Evolutionary conservation across 1,140 invertebrate species (phyloP).

Genomic region (Lamellibrachia luymesi): DNA sequence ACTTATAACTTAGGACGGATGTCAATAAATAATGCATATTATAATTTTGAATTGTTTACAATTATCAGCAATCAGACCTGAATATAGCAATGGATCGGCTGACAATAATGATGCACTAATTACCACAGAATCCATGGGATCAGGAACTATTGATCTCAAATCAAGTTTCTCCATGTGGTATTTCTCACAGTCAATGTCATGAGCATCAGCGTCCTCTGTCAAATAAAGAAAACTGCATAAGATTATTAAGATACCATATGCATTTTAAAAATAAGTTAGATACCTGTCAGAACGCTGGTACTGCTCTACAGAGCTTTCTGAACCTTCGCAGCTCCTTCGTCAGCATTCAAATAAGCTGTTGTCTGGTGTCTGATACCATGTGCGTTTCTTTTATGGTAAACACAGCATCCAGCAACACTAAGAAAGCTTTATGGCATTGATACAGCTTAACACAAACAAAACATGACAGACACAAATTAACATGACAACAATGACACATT

Average conservation of each 20-base stretch:
- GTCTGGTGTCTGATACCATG: no score
- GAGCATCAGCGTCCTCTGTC: conserved; percentile 31
- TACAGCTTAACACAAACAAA: no score
- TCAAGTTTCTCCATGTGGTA: conserved; percentile 32
- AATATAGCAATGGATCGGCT: neutral
- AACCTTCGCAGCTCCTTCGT: no score
- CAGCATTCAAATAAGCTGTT: no score
- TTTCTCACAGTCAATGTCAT: conserved; percentile 30
- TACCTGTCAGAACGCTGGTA: neutral
- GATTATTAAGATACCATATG: neutral
- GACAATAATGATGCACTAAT: conserved; percentile 14
- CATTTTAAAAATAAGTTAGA: neutral
- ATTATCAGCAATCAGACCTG: neutral
- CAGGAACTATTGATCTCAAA: conserved; percentile 28
- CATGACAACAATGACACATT: neutral
- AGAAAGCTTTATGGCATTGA: no score
- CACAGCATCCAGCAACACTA: no score
- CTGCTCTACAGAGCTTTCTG: no score
- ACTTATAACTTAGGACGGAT: neutral
- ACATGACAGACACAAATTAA: neutral
- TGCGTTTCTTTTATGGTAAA: no score
- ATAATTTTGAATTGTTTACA: neutral
- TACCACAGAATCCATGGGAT: conserved; percentile 35
- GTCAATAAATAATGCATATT: conserved; percentile 2
- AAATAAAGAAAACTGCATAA: neutral